These are phyloP conservation scores for Mythimna ferrago DNA, from an alignment of 2,888 invertebrate species.

Conservation along the genomic window DNA sequence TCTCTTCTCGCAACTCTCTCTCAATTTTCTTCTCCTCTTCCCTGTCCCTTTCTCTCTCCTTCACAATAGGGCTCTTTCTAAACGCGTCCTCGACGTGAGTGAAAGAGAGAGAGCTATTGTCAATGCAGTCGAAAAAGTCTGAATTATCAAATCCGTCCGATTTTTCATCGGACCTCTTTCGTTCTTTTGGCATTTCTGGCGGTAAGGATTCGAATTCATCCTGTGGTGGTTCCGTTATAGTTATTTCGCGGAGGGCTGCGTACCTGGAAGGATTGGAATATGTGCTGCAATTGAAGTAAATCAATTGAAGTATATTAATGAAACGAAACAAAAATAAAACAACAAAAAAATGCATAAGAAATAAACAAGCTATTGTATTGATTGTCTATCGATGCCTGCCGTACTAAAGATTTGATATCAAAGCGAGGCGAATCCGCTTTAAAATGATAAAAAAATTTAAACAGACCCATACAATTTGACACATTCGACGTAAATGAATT, in stretches of 20 bases:
- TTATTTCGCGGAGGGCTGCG: constrained; percentile 95
- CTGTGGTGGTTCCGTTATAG: constrained; percentile 91
- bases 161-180: constrained; percentile 88
- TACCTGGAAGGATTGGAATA: constrained; percentile 82
- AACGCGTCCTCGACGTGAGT: constrained; percentile 89
- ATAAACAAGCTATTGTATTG: not conserved
- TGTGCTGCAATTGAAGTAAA: constrained; percentile 31
- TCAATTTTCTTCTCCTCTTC: constrained; percentile 78
- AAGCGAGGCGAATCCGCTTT: too few species aligned
- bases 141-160: constrained; percentile 89
- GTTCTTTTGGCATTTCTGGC: constrained; percentile 86
- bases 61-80: constrained; percentile 85
- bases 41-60: constrained; percentile 83
- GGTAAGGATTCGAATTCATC: constrained; percentile 89
- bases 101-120: constrained; percentile 88
- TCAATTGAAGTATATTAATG: constrained; percentile 32
- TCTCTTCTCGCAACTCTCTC: constrained; percentile 52
- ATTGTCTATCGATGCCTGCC: not conserved
- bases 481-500: not conserved
- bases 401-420: not conserved
- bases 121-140: constrained; percentile 89
- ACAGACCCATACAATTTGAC: not conserved
- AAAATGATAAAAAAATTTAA: too few species aligned
- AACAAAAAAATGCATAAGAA: not conserved
- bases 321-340: constrained; percentile 19